Evolutionary conservation across 1,140 invertebrate genomes (phyloP), one percentile per base, ranked within the genome.

Genomic region (Chironomus striatipennis): DNA sequence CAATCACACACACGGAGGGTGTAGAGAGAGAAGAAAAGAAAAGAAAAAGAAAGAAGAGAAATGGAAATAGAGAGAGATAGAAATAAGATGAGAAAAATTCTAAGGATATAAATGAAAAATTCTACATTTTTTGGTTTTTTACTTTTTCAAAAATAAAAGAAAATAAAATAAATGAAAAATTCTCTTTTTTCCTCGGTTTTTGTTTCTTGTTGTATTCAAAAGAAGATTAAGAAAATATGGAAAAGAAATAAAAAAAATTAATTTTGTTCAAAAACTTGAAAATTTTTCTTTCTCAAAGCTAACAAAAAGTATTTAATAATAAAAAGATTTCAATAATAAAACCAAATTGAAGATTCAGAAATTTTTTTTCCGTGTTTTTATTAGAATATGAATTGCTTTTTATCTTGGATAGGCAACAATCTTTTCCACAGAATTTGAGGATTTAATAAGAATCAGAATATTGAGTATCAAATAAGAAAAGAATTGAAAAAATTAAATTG

Each of bases 31-130:
- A n/a, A 57, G 47, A 57, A 57, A 47, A 57, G 47, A 57, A 57
- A 57, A n/a, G n/a, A 57, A n/a, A 57, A n/a, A 57, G 47, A 47
- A 15, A 47, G 43, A 47, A 47, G 43, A 57, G n/a, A 57, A 57
- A 15, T 12, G 47, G 47, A 57, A 57, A 57, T 57, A 57, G 47
- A 57, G 12, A 57, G 12, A 57, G 47, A 57, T 57, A 57, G 47
- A 57, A 57, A 57, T 57, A n/a, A 57, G 47, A 15, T 57, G 9
- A 47, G 43, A 47, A 47, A 47, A 47, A 43, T 43, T 43, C 43
- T 47, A 47, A 47, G 43, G 43, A 47, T 47, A 7, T 43, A 47
- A 57, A 57, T 34, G 47, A 15, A 47, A 47, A 10, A 47, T 47
- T 47, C 15, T 47, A 10, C 24, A 10, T 57, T 57, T 57, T 57